These are phyloP conservation scores for Amphilophus citrinellus DNA, from an alignment of 2,113 vertebrate genomes.

Conservation along the genomic window DNA sequence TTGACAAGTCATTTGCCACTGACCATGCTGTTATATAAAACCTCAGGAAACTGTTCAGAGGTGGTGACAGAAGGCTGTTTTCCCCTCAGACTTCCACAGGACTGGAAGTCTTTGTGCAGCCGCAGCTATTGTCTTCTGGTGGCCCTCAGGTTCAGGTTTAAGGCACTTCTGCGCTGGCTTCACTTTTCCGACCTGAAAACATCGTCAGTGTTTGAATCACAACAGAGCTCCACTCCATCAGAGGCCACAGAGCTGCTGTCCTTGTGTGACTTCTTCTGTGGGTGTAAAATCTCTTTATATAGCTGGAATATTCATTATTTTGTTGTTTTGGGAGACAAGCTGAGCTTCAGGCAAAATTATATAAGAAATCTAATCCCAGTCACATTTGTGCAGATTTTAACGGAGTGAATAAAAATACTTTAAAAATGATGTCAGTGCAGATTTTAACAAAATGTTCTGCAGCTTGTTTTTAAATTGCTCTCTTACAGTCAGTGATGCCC, in stretches of 20 bases:
- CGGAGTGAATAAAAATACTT: neutral
- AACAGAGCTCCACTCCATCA: neutral
- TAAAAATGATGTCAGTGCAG: neutral
- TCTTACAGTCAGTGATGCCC: slow-evolving; percentile 57
- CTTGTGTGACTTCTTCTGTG: neutral
- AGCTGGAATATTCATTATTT: neutral
- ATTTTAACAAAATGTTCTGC: slow-evolving; percentile 7
- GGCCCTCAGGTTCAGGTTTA: neutral
- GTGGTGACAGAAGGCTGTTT: neutral
- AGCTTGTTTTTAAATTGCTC: slow-evolving; percentile 38
- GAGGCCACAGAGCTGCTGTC: neutral
- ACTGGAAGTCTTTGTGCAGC: neutral
- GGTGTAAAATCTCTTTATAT: neutral
- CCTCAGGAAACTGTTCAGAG: neutral
- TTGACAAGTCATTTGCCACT: neutral
- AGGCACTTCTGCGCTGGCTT: neutral
- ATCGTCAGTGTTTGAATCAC: neutral
- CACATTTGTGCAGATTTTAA: neutral
- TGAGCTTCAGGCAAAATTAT: neutral
- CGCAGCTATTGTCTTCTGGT: neutral
- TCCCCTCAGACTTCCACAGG: neutral
- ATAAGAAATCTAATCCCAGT: neutral
- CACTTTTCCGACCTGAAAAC: neutral
- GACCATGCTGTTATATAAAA: neutral
- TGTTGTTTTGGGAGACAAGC: neutral